Conservation (phyloP, 2,888 invertebrate species). For the Cryptocheilus praepositus region DNA sequence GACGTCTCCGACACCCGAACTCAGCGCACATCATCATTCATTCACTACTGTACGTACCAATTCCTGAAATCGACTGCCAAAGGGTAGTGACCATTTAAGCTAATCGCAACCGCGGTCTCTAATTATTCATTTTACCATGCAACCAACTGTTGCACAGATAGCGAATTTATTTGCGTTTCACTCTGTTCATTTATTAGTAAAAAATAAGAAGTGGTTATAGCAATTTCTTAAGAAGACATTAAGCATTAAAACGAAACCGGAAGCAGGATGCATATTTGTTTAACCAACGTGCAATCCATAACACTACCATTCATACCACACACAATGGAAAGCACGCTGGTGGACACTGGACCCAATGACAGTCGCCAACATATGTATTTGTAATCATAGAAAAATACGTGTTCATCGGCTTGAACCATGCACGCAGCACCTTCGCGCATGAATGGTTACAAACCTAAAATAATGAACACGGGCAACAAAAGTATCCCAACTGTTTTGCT, state of each 20-base stretch:
- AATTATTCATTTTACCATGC: no score
- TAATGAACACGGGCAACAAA: conserved; percentile 4
- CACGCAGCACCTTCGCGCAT: conserved; percentile 2
- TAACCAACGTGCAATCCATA: conserved; percentile 7
- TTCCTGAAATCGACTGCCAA: conserved; percentile 17
- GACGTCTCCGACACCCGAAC: conserved; percentile 12
- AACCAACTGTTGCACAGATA: no score
- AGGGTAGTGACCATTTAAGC: not conserved
- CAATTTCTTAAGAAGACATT: no score
- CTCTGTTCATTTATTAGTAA: no score
- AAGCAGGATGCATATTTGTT: not conserved
- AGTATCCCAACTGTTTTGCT: conserved; percentile 1
- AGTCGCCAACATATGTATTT: not conserved
- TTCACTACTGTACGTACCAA: conserved; percentile 2
- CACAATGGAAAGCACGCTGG: conserved; percentile 1
- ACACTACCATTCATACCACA: conserved; percentile 1
- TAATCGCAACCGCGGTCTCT: no score
- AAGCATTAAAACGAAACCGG: not conserved
- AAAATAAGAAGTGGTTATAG: no score
- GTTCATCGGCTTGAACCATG: not conserved
- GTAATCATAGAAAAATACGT: not conserved
- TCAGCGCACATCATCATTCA: not conserved
- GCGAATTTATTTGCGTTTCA: no score
- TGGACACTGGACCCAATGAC: not conserved
- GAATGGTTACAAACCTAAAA: not conserved